phyloP scores from a whole-genome alignment of 2,797 vertebrate species.

The Pseudochaenichthys georgianus region DNA sequence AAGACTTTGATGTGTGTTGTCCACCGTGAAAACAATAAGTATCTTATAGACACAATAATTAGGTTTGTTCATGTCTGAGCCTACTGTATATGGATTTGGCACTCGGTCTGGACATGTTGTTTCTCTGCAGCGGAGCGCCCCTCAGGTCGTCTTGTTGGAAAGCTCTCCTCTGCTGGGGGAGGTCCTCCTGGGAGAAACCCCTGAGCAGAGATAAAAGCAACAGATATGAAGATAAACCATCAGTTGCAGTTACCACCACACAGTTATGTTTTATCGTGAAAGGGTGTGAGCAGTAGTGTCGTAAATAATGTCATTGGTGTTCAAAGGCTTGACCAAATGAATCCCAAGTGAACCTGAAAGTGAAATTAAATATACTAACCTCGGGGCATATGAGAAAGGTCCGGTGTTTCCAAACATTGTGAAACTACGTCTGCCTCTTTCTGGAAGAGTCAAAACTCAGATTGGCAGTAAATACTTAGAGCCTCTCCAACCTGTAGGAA shows the following conservation, averaged over 20 bases:
- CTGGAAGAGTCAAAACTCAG: slow-evolving; percentile 2
- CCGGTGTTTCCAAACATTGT: slow-evolving; percentile 77
- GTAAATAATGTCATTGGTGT: not conserved
- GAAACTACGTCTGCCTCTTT: slow-evolving; percentile 21
- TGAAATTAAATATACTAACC: slow-evolving; percentile 59
- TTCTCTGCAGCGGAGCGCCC: slow-evolving; percentile 23
- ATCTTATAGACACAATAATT: not conserved
- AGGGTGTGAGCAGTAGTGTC: slow-evolving; percentile 13
- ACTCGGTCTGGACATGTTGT: slow-evolving; percentile 85
- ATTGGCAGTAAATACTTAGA: slow-evolving; percentile 5
- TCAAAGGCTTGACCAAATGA: not conserved
- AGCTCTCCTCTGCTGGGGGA: slow-evolving; percentile 54
- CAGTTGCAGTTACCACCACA: slow-evolving; percentile 8
- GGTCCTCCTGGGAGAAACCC: slow-evolving; percentile 61
- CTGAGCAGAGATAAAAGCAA: slow-evolving; percentile 37
- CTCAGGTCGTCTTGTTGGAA: slow-evolving; percentile 59
- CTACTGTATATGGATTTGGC: slow-evolving; percentile 92
- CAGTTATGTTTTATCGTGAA: not conserved
- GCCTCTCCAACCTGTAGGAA: slow-evolving; percentile 28
- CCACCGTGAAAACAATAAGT: too few relatives aligned
- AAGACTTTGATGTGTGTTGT: too few relatives aligned
- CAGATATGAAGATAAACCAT: slow-evolving; percentile 35
- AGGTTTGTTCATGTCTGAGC: slow-evolving; percentile 42
- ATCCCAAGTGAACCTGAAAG: not conserved
- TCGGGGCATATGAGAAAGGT: slow-evolving; percentile 71